These are phyloP conservation scores for Deroplatys truncata DNA, from an alignment of 2,888 invertebrate genomes.

Conservation along the genomic window DNA sequence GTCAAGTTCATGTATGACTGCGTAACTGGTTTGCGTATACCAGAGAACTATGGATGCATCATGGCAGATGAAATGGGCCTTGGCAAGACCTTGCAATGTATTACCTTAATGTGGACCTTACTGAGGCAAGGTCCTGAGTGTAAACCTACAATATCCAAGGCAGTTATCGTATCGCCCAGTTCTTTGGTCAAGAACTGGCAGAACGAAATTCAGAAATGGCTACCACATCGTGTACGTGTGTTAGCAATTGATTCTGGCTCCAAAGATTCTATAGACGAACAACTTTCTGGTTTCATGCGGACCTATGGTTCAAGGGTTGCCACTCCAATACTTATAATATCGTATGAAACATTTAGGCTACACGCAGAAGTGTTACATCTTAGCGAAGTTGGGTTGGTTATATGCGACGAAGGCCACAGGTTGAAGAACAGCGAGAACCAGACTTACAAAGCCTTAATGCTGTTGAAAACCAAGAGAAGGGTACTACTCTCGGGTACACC, in stretches of 20 bases:
- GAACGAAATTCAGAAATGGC: constrained; percentile 97
- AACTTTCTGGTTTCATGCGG: constrained; percentile 78
- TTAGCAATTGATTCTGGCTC: constrained; percentile 83
- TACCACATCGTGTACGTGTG: constrained; percentile 75
- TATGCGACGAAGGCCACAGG: constrained; percentile 87
- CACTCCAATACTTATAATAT: constrained; percentile 93
- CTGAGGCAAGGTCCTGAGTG: constrained; percentile 89
- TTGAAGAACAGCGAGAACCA: constrained; percentile 97
- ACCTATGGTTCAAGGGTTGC: constrained; percentile 68
- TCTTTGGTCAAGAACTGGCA: constrained; percentile 99
- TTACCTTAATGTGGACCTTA: constrained; percentile 91
- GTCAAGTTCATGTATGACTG: constrained; percentile 99
- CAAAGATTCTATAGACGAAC: constrained; percentile 79
- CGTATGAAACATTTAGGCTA: constrained; percentile 96
- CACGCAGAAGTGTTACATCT: constrained; percentile 86
- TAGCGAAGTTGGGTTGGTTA: constrained; percentile 88
- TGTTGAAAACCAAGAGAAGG: constrained; percentile 79
- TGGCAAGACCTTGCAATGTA: constrained; percentile 97
- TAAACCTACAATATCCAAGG: constrained; percentile 85
- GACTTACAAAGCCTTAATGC: constrained; percentile 92
- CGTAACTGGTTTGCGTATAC: constrained; percentile 87
- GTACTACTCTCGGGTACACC: constrained; percentile 97
- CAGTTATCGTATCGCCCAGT: constrained; percentile 93
- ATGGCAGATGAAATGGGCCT: constrained; percentile 99
- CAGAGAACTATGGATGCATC: constrained; percentile 87